phyloP scores from a whole-genome alignment of 2,113 vertebrate species.

The Cercocebus atys region DNA sequence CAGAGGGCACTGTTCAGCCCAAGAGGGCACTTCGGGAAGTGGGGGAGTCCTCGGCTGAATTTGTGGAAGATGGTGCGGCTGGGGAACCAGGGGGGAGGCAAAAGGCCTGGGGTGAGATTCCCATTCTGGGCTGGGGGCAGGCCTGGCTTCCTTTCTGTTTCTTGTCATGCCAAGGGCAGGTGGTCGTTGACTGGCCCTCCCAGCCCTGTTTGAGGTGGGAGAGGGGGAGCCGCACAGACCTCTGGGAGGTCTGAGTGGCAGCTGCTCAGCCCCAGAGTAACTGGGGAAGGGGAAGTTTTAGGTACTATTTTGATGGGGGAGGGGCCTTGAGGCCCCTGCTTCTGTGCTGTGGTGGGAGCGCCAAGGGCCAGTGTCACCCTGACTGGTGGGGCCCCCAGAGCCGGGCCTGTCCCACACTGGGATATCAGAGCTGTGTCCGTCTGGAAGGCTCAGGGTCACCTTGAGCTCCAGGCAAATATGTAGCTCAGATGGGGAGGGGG shows the following conservation, averaged over 20 bases:
- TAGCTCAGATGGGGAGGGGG: constrained; percentile 54
- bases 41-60: background rate
- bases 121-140: background rate
- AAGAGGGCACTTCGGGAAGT: no score
- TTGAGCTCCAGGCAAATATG: constrained; percentile 74
- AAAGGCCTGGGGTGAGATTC: background rate
- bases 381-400: background rate
- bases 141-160: background rate
- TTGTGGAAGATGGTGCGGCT: background rate
- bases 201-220: background rate
- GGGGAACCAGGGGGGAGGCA: background rate
- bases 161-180: background rate
- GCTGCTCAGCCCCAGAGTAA: background rate
- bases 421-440: constrained; percentile 33
- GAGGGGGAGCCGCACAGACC: background rate
- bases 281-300: background rate
- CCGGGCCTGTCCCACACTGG: background rate
- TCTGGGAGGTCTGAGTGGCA: background rate
- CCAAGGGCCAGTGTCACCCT: background rate
- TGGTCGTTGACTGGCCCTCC: background rate
- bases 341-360: background rate
- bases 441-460: constrained; percentile 81
- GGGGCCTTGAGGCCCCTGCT: background rate
- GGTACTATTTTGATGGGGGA: background rate
- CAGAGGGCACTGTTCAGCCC: background rate